Conservation (phyloP, 1,140 invertebrate species). For the Hestina assimilis region DNA sequence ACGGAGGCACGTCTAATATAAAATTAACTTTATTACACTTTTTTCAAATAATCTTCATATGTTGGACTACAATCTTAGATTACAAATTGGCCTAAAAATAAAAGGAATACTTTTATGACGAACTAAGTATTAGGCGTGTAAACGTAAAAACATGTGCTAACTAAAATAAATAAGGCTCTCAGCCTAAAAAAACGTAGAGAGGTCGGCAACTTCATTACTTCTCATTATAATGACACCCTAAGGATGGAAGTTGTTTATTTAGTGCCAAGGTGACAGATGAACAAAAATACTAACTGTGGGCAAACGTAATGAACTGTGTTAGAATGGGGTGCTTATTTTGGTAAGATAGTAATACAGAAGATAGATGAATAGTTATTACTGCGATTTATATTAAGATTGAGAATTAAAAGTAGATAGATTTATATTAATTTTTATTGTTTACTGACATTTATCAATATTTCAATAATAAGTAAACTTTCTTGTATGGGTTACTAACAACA, state of each 20-base stretch:
- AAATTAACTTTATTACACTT: constrained; percentile 9
- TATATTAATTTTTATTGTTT: too few species aligned
- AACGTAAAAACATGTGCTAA: constrained; percentile 68
- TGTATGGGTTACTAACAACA: too few species aligned
- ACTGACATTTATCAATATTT: too few species aligned
- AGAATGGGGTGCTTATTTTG: not conserved
- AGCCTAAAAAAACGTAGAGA: constrained; percentile 61
- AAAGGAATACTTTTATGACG: too few species aligned
- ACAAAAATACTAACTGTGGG: constrained; percentile 45
- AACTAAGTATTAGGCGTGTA: too few species aligned
- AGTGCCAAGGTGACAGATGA: constrained; percentile 62
- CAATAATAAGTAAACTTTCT: too few species aligned
- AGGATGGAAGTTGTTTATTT: constrained; percentile 70
- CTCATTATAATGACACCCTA: constrained; percentile 67
- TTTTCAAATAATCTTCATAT: not conserved
- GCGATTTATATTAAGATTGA: too few species aligned
- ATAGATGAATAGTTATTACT: too few species aligned
- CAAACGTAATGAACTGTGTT: constrained; percentile 34
- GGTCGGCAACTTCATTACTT: constrained; percentile 68
- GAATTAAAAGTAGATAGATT: too few species aligned
- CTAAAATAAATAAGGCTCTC: constrained; percentile 73
- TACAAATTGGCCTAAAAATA: too few species aligned
- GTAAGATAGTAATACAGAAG: too few species aligned
- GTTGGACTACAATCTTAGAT: too few species aligned
- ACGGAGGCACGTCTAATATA: constrained; percentile 2